A percentile compares a stretch with the other conserved stretches of the same genome.
Conservation (phyloP, 2,888 invertebrate species). For the Zeuzera pyrina region DNA sequence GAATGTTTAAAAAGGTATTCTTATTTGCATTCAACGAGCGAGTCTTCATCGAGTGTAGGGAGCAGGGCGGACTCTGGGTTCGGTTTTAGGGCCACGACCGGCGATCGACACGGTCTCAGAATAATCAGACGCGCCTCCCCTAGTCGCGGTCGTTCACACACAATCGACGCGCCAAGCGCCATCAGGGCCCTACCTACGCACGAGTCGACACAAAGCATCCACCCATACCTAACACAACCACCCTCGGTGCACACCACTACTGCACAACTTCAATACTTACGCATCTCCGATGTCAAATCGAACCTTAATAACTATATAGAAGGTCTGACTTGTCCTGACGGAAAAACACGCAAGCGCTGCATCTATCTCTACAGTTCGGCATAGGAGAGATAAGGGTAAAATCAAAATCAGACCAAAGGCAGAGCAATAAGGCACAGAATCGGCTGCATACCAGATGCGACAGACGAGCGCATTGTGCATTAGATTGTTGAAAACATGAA, state of each 20-base stretch:
- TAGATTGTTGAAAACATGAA: slow-evolving; percentile 47
- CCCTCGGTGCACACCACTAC: slow-evolving; percentile 26
- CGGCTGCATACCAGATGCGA: slow-evolving; percentile 21
- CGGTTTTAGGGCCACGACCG: slow-evolving; percentile 58
- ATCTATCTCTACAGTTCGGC: slow-evolving; percentile 29
- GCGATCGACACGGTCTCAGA: slow-evolving; percentile 54
- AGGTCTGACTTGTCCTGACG: slow-evolving; percentile 10
- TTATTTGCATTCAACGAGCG: slow-evolving; percentile 52
- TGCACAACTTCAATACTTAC: slow-evolving; percentile 30
- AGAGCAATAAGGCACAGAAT: slow-evolving; percentile 43
- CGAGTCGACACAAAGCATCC: slow-evolving; percentile 55
- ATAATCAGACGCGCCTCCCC: slow-evolving; percentile 62
- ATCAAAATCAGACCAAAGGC: slow-evolving; percentile 35
- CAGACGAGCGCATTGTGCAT: slow-evolving; percentile 52
- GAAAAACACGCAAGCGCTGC: slow-evolving; percentile 30
- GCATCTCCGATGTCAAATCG: slow-evolving; percentile 15
- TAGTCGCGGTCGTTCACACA: slow-evolving; percentile 68
- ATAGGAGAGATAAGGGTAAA: no score
- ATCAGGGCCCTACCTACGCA: slow-evolving; percentile 57
- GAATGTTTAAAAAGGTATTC: slow-evolving; percentile 30
- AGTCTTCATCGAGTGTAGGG: slow-evolving; percentile 5
- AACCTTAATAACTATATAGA: slow-evolving; percentile 20
- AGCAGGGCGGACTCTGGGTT: slow-evolving; percentile 27
- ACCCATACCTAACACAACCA: slow-evolving; percentile 41
- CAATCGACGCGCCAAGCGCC: slow-evolving; percentile 51